A percentile compares a stretch with the other conserved stretches of the same genome.
Conservation (phyloP, 2,888 invertebrate species). For the Epinotia brunnichana region DNA sequence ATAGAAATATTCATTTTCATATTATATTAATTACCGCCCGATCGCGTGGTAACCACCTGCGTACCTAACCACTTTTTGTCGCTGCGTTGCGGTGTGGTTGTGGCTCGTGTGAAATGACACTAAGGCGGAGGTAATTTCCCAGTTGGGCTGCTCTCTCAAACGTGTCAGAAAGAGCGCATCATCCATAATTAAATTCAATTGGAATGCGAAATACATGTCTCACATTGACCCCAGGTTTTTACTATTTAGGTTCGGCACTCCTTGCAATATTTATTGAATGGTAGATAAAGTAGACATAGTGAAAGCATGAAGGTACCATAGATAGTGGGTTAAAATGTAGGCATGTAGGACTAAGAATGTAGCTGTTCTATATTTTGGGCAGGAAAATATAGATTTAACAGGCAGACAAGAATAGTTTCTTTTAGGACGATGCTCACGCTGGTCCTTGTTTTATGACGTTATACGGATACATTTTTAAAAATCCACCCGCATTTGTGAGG, state of each 20-base stretch:
- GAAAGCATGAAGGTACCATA: conserved; percentile 18
- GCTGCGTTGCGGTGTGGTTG: too few species aligned
- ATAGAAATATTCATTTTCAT: too few species aligned
- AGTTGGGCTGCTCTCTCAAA: too few species aligned
- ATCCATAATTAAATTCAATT: too few species aligned
- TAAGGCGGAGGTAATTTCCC: too few species aligned
- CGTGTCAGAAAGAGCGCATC: too few species aligned
- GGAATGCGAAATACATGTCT: not conserved
- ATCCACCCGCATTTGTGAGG: not conserved
- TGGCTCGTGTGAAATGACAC: too few species aligned
- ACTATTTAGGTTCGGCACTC: conserved; percentile 3
- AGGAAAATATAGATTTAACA: not conserved
- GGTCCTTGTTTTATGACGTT: not conserved
- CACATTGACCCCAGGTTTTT: not conserved
- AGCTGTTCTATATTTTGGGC: not conserved
- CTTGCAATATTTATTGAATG: conserved; percentile 2
- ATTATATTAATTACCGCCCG: too few species aligned
- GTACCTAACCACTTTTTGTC: too few species aligned
- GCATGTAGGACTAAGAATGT: too few species aligned
- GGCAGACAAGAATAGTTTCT: not conserved
- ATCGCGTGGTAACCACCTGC: too few species aligned
- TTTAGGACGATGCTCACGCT: not conserved
- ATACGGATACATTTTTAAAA: not conserved
- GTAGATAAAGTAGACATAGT: conserved; percentile 16
- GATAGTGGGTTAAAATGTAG: not conserved